phyloP scores from a whole-genome alignment of 2,797 vertebrate species.

The Ispidina lecontei region DNA sequence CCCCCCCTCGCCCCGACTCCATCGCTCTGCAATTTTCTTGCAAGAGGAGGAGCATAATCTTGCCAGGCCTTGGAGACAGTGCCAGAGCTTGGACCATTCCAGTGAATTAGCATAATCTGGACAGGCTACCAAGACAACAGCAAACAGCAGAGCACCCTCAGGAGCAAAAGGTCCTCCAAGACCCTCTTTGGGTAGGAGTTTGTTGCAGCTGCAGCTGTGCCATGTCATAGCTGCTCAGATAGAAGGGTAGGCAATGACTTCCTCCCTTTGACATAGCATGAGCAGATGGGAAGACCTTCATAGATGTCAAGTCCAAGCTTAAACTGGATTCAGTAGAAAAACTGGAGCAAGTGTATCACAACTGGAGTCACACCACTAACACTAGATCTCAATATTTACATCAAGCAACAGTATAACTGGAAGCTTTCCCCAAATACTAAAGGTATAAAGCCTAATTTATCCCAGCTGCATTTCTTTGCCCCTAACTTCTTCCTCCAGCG shows the following conservation, averaged over 20 bases:
- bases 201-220: rapidly evolving
- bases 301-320: background rate
- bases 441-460: background rate
- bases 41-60: background rate
- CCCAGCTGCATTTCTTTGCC: background rate
- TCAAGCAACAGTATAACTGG: background rate
- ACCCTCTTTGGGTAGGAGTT: rapidly evolving
- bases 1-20: background rate
- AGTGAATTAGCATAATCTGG: background rate
- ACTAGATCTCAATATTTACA: background rate
- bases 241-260: background rate
- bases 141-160: background rate
- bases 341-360: rapidly evolving
- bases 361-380: too few species aligned
- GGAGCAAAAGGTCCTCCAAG: background rate
- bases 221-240: rapidly evolving
- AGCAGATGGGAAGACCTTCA: background rate
- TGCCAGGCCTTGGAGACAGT: background rate
- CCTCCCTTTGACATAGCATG: background rate
- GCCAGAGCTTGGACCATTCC: background rate
- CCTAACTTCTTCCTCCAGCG: background rate
- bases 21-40: rapidly evolving
- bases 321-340: background rate
- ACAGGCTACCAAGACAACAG: background rate
- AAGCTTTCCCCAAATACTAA: background rate